These are phyloP conservation scores for Hypolimnas misippus DNA, from an alignment of 2,888 invertebrate genomes.

Conservation along the genomic window DNA sequence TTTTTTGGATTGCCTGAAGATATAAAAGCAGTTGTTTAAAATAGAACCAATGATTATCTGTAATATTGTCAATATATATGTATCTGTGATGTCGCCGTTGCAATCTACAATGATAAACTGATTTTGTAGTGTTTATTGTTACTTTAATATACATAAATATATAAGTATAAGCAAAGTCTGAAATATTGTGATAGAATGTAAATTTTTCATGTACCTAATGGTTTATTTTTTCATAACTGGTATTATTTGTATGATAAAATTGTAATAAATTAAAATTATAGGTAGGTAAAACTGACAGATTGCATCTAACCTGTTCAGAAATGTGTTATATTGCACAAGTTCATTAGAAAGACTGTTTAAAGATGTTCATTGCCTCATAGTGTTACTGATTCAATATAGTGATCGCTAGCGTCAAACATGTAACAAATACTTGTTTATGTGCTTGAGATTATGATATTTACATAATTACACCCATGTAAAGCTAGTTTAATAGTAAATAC, in stretches of 20 bases:
- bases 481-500: slow-evolving; percentile 23
- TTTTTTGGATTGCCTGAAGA: slow-evolving; percentile 2
- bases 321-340: slow-evolving; percentile 24
- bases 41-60: slow-evolving; percentile 18
- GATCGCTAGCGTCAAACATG: slow-evolving; percentile 20
- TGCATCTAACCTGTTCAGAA: slow-evolving; percentile 21
- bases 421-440: slow-evolving; percentile 18
- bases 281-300: slow-evolving; percentile 24
- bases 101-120: slow-evolving; percentile 44
- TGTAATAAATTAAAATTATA: slow-evolving; percentile 44
- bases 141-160: slow-evolving; percentile 47
- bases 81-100: slow-evolving; percentile 62
- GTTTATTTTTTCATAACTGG: slow-evolving; percentile 49
- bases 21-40: not conserved
- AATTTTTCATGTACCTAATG: slow-evolving; percentile 61
- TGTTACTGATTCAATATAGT: slow-evolving; percentile 3
- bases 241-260: slow-evolving; percentile 43
- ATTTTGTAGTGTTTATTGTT: slow-evolving; percentile 53
- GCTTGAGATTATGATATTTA: slow-evolving; percentile 21
- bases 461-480: not conserved
- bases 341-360: slow-evolving; percentile 28
- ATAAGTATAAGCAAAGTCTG: slow-evolving; percentile 65
- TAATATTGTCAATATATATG: slow-evolving; percentile 42
- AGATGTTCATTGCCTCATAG: slow-evolving; percentile 22
- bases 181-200: slow-evolving; percentile 66